Evolutionary conservation across 2,113 vertebrate genomes (phyloP), one percentile per base, ranked within the genome.

Genomic region (Oreotrochilus melanogaster): DNA sequence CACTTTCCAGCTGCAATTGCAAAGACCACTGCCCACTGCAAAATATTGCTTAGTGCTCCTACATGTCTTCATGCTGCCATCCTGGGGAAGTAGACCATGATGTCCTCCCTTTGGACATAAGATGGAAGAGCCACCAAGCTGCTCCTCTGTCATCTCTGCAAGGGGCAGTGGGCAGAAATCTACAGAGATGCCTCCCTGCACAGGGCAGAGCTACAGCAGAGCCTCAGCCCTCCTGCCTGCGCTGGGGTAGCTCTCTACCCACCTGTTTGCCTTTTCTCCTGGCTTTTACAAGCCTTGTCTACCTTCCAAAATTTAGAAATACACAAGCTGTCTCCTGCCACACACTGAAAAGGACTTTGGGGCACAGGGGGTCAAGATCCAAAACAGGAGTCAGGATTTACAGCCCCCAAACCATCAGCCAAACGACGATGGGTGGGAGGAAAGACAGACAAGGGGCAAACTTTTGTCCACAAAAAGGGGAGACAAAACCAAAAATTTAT

Each of bases 341-440:
- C 5, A 25, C 1, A 1, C 6, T 31, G 39, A 31, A 54, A 42
- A 58, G 50, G 48, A 67, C 53, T 33, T 28, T 37, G 48, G 48
- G 21, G 6, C 47, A 48, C 33, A 51, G 56, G 39, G 10, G 30
- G 37, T 14, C 0, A 0, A 81, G 31, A 31, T 42, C 19, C 1
- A 0, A 48, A 60, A 69, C 23, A 48, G 25, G 23, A 4, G 24
- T 12, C 54, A 45, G 48, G n/a, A 57, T 28, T 71, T 42, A 37
- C 19, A 81, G 43, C 13, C 43, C 56, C 19, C 22, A 37, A 47
- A 47, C 18, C 45, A 47, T 47, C 45, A 47, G 45, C 18, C 17
- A 24, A 51, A 50, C 7, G 10, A 0, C 2, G 37, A n/a, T 6
- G 17, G 18, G 3, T 4, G 31, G 23, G 8, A 88, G 15, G 27